Conservation (phyloP, 2,797 vertebrate genomes). For the Centroberyx gerrardi region DNA sequence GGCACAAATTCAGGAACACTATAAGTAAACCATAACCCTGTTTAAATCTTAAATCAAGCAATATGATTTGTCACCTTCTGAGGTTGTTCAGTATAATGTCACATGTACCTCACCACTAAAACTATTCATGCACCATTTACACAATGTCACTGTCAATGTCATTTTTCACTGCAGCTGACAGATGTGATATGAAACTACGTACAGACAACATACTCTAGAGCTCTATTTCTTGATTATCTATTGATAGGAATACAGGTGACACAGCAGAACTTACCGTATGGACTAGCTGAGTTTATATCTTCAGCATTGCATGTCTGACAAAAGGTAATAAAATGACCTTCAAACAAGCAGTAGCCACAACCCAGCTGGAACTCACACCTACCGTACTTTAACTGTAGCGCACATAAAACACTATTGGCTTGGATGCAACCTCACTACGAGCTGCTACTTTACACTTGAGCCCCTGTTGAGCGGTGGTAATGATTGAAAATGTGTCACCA, state of each 20-base stretch:
- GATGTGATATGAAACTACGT: not conserved
- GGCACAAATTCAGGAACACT: too few species aligned
- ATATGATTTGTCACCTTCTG: too few species aligned
- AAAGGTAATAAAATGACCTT: constrained; percentile 6
- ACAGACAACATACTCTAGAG: not conserved
- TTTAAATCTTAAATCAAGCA: too few species aligned
- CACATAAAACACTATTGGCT: constrained; percentile 17
- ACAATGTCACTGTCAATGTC: not conserved
- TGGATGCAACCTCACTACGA: constrained; percentile 37
- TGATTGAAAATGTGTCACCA: constrained; percentile 67
- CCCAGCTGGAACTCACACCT: constrained; percentile 7
- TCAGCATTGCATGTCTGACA: too few species aligned
- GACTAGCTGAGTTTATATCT: too few species aligned
- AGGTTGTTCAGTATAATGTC: not conserved
- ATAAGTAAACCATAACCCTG: too few species aligned
- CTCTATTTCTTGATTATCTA: not conserved
- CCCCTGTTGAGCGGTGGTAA: constrained; percentile 55
- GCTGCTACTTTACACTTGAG: constrained; percentile 51
- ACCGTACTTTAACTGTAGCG: constrained; percentile 25
- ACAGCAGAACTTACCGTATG: too few species aligned
- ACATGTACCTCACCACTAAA: not conserved
- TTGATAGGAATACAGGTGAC: too few species aligned
- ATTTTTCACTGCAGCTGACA: not conserved
- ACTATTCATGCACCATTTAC: too few species aligned
- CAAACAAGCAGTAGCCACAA: constrained; percentile 27